phyloP scores from a whole-genome alignment of 2,797 vertebrate species.

The Heliangelus exortis region DNA sequence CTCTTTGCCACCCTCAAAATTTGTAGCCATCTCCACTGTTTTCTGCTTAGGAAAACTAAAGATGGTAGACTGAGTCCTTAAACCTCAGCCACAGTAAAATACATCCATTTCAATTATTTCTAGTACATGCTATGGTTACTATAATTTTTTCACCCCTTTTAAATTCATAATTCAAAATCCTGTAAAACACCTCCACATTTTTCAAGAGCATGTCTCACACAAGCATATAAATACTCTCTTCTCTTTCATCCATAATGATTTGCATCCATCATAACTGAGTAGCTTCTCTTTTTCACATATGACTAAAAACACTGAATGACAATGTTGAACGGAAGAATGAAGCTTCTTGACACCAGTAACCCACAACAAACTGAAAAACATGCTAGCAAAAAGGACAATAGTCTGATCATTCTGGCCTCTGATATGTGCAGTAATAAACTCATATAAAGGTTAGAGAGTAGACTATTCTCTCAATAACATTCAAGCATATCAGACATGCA shows the following conservation, averaged over 20 bases:
- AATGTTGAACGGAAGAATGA: neutral
- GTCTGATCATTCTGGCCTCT: neutral
- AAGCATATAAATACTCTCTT: neutral
- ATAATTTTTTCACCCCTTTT: neutral
- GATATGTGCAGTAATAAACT: neutral
- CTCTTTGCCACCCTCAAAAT: neutral
- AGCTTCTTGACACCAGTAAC: neutral
- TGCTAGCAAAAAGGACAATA: neutral
- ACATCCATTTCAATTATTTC: constrained; percentile 3
- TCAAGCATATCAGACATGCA: neutral
- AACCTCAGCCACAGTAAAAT: neutral
- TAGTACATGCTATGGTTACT: neutral
- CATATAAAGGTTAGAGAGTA: neutral
- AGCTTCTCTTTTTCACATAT: neutral
- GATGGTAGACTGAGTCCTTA: neutral
- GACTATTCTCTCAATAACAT: neutral
- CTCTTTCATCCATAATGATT: neutral
- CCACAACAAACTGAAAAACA: neutral
- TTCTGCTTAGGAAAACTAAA: constrained; percentile 10
- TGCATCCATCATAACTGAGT: neutral
- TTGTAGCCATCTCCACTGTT: neutral
- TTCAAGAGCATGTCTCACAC: neutral
- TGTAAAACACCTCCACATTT: neutral
- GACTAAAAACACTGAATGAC: neutral
- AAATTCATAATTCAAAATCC: constrained; percentile 17